phyloP scores from a whole-genome alignment of 2,113 vertebrate genomes.

The Podarcis raffonei region DNA sequence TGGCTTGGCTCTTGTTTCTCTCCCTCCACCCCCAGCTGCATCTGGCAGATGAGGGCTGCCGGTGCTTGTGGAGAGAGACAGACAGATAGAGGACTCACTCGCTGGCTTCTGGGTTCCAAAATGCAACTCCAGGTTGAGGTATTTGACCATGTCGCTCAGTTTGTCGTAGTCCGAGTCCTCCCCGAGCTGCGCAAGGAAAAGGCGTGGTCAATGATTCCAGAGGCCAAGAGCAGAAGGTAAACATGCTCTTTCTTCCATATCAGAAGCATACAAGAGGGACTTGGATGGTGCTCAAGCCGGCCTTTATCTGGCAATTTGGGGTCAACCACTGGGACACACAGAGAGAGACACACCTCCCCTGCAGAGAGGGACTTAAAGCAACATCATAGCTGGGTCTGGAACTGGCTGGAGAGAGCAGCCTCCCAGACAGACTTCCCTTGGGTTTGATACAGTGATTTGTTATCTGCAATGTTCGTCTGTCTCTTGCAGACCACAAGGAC shows the following conservation, averaged over 20 bases:
- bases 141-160: constrained; percentile 98
- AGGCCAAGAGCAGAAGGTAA: rapidly evolving
- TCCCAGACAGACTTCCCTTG: not conserved
- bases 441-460: not conserved
- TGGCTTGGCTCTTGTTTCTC: no score
- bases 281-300: not conserved
- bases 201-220: not conserved
- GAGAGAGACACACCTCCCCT: no score
- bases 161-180: constrained; percentile 97
- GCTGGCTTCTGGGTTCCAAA: constrained; percentile 93
- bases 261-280: not conserved
- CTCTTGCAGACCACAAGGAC: no score
- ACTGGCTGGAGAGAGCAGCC: not conserved
- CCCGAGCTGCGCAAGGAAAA: constrained; percentile 77
- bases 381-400: not conserved
- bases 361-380: not conserved
- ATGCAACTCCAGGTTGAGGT: constrained; percentile 96
- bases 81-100: constrained; percentile 77
- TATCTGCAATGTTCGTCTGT: no score
- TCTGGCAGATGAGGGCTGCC: not conserved
- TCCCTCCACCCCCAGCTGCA: rapidly evolving
- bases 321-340: not conserved
- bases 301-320: not conserved
- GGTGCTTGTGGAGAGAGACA: not conserved
- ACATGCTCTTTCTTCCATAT: rapidly evolving